Evolutionary conservation across 1,140 invertebrate species (phyloP), one percentile per base, ranked within the genome.

Genomic region (Solenopsis fugax): DNA sequence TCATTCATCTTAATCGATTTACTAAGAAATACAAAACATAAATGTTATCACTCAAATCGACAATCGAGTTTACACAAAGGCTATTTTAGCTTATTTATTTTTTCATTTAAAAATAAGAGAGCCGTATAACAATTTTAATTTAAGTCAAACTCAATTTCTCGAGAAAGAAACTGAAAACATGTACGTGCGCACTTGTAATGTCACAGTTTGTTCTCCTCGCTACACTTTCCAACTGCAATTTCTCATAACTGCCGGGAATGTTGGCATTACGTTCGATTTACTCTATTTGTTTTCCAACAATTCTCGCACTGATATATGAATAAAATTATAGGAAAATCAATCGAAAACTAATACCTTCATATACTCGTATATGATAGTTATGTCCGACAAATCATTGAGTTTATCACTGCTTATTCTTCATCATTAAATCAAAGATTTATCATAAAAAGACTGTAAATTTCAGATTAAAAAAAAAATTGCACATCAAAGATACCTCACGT

Each of bases 151-250:
- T 72, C 18, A 48, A 82, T 73, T 72, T 82, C 41, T 48, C 52
- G 4, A 37, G 18, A 58, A 48, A 12, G 18, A 58, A 72, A 29
- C 54, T 29, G 12, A 73, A 21, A 18, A 82, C 37, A 13, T 45
- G 3, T 48, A 41, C 10, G 18, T 69, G 37, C 54, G 41, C 21
- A 24, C 37, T 60, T 48, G 67, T 67, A 73, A 13, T 73, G 21
- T 82, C 80, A 41, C 21, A 21, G 37, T 82, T 82, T 48, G 34
- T 82, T 72, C 65, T 48, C 52, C 45, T 54, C 24, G 54, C 54
- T 73, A 54, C 67, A 60, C 52, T 82, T 82, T 21, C 18, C 80
- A 82, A 82, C 67, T 73, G 37, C 67, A 82, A 73, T 82, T 73
- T 82, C 80, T 82, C 80, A 82, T 21, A 82, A 24, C 67, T 58